Percentiles rank a stretch among this genome's conserved stretches.
Conservation (phyloP, 2,113 vertebrate genomes). For the Hyaena hyaena region DNA sequence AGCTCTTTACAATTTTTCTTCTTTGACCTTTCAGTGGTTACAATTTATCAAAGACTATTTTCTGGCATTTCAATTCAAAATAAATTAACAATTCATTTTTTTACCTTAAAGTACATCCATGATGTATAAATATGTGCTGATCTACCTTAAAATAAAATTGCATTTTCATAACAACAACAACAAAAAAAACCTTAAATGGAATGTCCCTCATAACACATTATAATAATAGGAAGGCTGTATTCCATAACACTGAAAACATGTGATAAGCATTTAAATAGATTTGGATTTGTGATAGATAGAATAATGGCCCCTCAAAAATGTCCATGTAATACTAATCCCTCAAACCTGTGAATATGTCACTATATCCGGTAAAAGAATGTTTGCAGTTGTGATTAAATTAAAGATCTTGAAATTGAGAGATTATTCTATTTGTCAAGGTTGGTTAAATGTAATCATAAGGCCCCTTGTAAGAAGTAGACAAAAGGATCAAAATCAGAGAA, state of each 20-base stretch:
- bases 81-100: not conserved
- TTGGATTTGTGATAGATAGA: not conserved
- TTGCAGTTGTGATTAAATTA: not conserved
- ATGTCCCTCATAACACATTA: not conserved
- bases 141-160: conserved; percentile 5
- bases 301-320: not conserved
- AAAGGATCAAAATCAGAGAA: not conserved
- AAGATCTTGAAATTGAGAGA: not conserved
- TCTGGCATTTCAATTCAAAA: not conserved
- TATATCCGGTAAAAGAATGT: not conserved
- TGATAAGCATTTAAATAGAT: not conserved
- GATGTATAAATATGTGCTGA: not conserved
- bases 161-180: not conserved
- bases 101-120: not conserved
- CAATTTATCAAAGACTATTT: conserved; percentile 39
- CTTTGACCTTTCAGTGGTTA: not conserved
- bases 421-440: not conserved
- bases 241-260: not conserved
- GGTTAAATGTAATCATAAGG: not conserved
- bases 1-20: not conserved
- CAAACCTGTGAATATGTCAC: not conserved
- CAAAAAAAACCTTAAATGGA: not conserved
- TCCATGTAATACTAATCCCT: not conserved
- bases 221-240: not conserved
- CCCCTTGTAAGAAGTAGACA: not conserved